phyloP scores from a whole-genome alignment of 2,797 vertebrate genomes.

The Molossus alvarezi region DNA sequence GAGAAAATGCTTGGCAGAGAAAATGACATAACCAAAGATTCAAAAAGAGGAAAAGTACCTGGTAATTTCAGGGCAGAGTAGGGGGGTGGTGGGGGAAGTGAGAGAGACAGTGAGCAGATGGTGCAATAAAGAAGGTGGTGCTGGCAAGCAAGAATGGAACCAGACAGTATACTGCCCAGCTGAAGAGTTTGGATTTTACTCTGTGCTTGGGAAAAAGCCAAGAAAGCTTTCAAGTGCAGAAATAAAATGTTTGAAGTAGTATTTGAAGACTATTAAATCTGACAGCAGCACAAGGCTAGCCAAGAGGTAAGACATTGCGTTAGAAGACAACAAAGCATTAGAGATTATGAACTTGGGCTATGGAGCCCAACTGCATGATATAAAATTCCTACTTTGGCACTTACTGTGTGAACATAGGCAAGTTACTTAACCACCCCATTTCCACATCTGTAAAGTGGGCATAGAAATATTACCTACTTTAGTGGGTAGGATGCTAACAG shows the following conservation, averaged over 20 bases:
- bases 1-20: background rate
- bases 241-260: conserved; percentile 66
- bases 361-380: background rate
- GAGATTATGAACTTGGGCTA: background rate
- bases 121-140: background rate
- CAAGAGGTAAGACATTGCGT: conserved; percentile 63
- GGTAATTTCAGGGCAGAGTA: background rate
- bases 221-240: conserved; percentile 37
- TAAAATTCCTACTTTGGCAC: conserved; percentile 24
- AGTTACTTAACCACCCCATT: background rate
- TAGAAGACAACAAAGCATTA: conserved; percentile 27
- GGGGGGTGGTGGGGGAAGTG: background rate
- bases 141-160: background rate
- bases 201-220: conserved; percentile 51
- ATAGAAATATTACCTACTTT: background rate
- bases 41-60: background rate
- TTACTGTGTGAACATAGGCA: background rate
- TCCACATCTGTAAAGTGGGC: background rate
- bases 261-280: conserved; percentile 75
- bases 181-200: conserved; percentile 25
- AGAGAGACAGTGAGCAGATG: background rate
- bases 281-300: conserved; percentile 62
- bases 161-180: background rate
- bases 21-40: background rate
- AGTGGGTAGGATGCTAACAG: background rate